Evolutionary conservation across 2,888 invertebrate species (phyloP), one percentile per base, ranked within the genome.

Genomic region (Orgyia antiqua): DNA sequence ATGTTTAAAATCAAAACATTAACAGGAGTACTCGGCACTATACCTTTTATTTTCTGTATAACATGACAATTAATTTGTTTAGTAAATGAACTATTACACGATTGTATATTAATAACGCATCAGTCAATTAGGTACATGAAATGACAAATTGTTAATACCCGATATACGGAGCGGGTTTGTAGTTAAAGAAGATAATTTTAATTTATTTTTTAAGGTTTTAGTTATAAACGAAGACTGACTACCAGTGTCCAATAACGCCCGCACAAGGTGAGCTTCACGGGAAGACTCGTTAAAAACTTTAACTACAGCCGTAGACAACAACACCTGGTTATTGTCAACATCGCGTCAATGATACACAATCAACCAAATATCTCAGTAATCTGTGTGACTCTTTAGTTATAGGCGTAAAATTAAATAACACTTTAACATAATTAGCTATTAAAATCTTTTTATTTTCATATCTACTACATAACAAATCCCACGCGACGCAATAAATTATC

Each of bases 221-320:
- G n/a, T n/a, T n/a, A n/a, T n/a, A n/a, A n/a, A n/a, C n/a, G n/a
- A n/a, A n/a, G n/a, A n/a, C n/a, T n/a, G n/a, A n/a, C n/a, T n/a
- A n/a, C n/a, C n/a, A n/a, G n/a, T n/a, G n/a, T 35, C 27, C 7
- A 35, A 10, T 19, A 30, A 18, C 13, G 29, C 29, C 13, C 29
- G 21, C 21, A 10, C 23, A 23, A 29, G 10, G 29, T 29, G 23
- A 23, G 23, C 3, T 15, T 29, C n/a, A 6, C 23, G 21, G 10
- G 9, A 13, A 10, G 7, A 6, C 13, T 10, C 15, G 8, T 29
- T 23, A 10, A 21, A 7, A 10, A 21, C 13, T 15, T n/a, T n/a
- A n/a, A n/a, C n/a, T n/a, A n/a, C n/a, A n/a, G n/a, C n/a, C n/a
- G n/a, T n/a, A n/a, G n/a, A 29, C 13, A 29, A 15, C 13, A 29